phyloP scores from a whole-genome alignment of 2,888 invertebrate genomes.

The Pecten maximus region DNA sequence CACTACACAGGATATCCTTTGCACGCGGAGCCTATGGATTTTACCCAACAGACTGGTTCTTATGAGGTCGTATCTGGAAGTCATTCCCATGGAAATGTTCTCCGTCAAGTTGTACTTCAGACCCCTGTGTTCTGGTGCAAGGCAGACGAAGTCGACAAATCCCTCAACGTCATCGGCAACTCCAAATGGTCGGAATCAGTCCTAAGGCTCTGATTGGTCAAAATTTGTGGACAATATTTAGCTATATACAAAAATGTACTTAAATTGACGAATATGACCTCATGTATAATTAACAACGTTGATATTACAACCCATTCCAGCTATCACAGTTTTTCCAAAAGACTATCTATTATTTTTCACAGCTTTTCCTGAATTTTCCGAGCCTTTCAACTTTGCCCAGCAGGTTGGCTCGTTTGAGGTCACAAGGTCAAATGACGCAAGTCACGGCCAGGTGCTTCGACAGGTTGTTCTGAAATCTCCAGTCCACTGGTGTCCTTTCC shows the following conservation, averaged over 20 bases:
- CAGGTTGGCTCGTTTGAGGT: conserved; percentile 80
- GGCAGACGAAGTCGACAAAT: conserved; percentile 60
- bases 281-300: too few species aligned
- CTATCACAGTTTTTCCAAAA: background rate
- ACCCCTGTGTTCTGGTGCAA: conserved; percentile 78
- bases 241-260: too few species aligned
- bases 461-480: conserved; percentile 74
- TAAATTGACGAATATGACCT: too few species aligned
- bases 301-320: too few species aligned
- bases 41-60: conserved; percentile 80
- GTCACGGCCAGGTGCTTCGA: conserved; percentile 68
- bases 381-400: conserved; percentile 76
- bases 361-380: conserved; percentile 71
- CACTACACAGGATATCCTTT: conserved; percentile 53
- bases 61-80: conserved; percentile 74
- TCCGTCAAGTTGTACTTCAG: conserved; percentile 77
- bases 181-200: conserved; percentile 70
- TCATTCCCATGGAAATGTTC: conserved; percentile 67
- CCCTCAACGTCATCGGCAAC: conserved; percentile 75
- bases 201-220: conserved; percentile 33
- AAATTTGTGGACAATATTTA: conserved; percentile 11
- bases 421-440: conserved; percentile 56
- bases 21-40: conserved; percentile 74
- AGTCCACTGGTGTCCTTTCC: conserved; percentile 77
- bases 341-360: conserved; percentile 43